Evolutionary conservation across 1,140 invertebrate species (phyloP).

Genomic region (Zaprionus taronus): DNA sequence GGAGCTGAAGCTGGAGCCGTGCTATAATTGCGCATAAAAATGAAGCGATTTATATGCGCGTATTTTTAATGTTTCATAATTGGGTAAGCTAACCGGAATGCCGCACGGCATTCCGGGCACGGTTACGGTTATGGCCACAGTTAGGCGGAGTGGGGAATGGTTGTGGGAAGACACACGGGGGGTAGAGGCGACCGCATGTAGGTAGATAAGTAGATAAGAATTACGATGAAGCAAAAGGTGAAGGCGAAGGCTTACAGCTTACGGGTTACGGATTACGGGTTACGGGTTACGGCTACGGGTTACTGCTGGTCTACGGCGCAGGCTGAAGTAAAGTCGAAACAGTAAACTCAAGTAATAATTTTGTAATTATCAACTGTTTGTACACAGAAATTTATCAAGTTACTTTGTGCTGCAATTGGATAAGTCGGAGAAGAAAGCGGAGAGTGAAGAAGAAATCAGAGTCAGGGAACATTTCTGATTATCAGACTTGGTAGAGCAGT

Average conservation of each 20-base stretch:
- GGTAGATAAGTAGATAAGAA: slow-evolving; percentile 21
- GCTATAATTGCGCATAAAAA: slow-evolving; percentile 76
- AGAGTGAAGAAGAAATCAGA: neutral
- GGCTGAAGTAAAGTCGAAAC: slow-evolving; percentile 14
- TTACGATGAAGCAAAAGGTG: slow-evolving; percentile 15
- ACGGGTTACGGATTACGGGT: slow-evolving; percentile 1
- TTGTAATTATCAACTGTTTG: slow-evolving; percentile 40
- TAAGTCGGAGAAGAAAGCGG: neutral
- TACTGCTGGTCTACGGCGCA: neutral
- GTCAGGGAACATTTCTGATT: no score
- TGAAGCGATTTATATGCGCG: slow-evolving; percentile 81
- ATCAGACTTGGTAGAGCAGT: neutral
- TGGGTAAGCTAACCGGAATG: slow-evolving; percentile 58
- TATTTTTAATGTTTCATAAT: slow-evolving; percentile 82
- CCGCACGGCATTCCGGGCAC: neutral
- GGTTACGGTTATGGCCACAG: neutral
- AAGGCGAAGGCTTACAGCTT: slow-evolving; percentile 17
- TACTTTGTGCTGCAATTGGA: slow-evolving; percentile 4
- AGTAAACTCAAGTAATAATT: slow-evolving; percentile 29
- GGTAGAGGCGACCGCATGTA: neutral
- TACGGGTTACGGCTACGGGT: neutral
- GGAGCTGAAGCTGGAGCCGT: neutral
- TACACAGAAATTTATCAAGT: slow-evolving; percentile 21
- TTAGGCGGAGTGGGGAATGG: neutral
- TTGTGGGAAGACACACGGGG: neutral